Evolutionary conservation across 2,888 invertebrate genomes (phyloP), one percentile per base, ranked within the genome.

Genomic region (Oegoconia quadripuncta): DNA sequence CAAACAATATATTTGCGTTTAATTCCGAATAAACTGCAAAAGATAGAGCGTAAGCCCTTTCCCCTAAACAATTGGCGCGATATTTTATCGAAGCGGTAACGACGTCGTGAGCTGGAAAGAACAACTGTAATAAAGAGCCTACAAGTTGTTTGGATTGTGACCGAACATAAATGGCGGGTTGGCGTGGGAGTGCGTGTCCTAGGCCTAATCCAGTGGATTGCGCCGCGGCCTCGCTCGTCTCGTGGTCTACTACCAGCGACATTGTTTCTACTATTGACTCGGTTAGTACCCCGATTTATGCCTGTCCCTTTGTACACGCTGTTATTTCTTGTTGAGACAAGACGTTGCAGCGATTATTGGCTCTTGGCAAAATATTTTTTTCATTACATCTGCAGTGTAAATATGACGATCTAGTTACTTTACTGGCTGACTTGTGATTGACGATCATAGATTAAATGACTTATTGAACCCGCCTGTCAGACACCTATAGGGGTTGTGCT

Each of bases 41-140:
- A 37, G 45, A 42, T 41, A 48, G 44, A 54, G 43, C 58, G 54
- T 65, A 62, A 67, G 59, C 61, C 53, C 56, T 48, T 52, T 60
- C 55, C 59, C 60, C 64, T 68, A 69, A 69, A 60, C 62, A 71
- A 75, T 74, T 60, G 65, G 55, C 59, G 56, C 73, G 64, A 76
- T 82, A 79, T 83, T 81, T 79, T 78, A 76, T 74, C 71, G 70
- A 65, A 69, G 64, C 68, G 63, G 65, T 75, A 76, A 81, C 76
- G 74, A 73, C 69, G 61, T 73, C 67, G 72, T 77, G 78, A 80
- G 64, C 74, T 75, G 73, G 77, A 81, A 79, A 76, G 75, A 83
- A 87, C 84, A 87, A 82, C 75, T 83, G 84, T 83, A 83, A 81
- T 83, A 84, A 82, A 84, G 77, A 75, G 83, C 80, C 81, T 83